Conservation (phyloP, 2,797 vertebrate genomes). For the Pagetopsis macropterus region DNA sequence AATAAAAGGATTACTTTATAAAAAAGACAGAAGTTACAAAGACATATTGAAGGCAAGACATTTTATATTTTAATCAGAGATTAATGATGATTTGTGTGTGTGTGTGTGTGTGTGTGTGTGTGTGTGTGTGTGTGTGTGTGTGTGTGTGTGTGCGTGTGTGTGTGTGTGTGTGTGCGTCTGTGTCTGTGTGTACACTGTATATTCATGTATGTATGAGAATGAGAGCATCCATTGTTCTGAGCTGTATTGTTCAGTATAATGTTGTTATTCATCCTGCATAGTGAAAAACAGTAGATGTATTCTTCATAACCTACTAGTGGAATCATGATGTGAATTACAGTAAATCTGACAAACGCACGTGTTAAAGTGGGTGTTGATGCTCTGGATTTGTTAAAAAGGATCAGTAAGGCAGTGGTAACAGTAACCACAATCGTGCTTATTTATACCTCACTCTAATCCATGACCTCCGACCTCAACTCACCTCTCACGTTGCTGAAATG, state of each 20-base stretch:
- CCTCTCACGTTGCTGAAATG: slow-evolving; percentile 49
- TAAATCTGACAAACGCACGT: slow-evolving; percentile 27
- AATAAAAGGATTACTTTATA: slow-evolving; percentile 1
- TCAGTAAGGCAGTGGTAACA: slow-evolving; percentile 73
- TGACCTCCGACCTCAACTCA: slow-evolving; percentile 52
- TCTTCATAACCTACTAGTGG: slow-evolving; percentile 4
- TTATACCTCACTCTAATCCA: slow-evolving; percentile 76
- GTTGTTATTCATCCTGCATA: not conserved
- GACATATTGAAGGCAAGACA: not conserved
- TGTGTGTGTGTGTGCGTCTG: not conserved
- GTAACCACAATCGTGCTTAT: slow-evolving; percentile 71
- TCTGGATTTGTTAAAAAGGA: slow-evolving; percentile 72
- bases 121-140: not conserved
- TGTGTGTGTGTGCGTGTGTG: not conserved
- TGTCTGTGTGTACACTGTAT: not conserved
- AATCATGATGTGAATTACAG: not conserved
- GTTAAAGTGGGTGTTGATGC: slow-evolving; percentile 30
- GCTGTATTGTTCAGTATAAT: slow-evolving; percentile 9
- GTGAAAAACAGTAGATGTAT: not conserved
- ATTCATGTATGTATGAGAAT: slow-evolving; percentile 25
- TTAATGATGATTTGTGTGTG: not conserved
- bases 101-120: not conserved
- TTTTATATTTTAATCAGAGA: slow-evolving; percentile 9
- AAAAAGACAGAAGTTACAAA: not conserved
- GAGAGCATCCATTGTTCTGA: slow-evolving; percentile 40